Evolutionary conservation across 2,797 vertebrate species (phyloP).

Genomic region (Neomorphus geoffroyi): DNA sequence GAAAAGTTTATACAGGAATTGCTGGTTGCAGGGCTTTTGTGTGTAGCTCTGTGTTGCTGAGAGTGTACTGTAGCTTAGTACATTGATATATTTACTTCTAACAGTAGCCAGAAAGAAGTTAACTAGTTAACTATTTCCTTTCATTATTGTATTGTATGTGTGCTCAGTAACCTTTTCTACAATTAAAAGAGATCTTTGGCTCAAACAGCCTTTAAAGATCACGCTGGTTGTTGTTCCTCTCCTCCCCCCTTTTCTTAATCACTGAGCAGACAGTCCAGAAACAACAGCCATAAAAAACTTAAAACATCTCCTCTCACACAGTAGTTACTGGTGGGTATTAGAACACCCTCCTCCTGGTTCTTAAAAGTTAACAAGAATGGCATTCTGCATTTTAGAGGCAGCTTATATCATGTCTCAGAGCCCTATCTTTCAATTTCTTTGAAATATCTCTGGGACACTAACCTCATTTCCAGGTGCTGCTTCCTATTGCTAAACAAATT

Average conservation of each 20-base stretch:
- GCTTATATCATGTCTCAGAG: neutral
- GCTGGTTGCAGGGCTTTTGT: neutral
- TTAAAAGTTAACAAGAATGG: neutral
- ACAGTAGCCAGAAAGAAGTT: neutral
- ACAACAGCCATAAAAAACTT: neutral
- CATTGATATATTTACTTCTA: neutral
- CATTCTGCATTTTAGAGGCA: neutral
- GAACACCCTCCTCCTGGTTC: neutral
- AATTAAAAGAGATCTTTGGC: neutral
- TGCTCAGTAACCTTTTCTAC: neutral
- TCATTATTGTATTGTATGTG: neutral
- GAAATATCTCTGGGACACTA: neutral
- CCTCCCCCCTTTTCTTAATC: neutral
- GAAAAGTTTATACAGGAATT: neutral
- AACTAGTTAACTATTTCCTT: neutral
- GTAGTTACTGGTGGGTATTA: neutral
- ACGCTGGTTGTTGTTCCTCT: neutral
- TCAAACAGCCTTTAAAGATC: neutral
- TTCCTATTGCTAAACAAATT: neutral
- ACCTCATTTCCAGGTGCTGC: neutral
- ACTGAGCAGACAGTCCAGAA: neutral
- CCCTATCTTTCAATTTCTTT: neutral
- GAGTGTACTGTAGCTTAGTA: neutral
- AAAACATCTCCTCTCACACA: neutral
- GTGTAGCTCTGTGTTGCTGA: neutral